These are phyloP conservation scores for Prunella himalayana DNA, from an alignment of 2,113 vertebrate genomes.

Conservation along the genomic window DNA sequence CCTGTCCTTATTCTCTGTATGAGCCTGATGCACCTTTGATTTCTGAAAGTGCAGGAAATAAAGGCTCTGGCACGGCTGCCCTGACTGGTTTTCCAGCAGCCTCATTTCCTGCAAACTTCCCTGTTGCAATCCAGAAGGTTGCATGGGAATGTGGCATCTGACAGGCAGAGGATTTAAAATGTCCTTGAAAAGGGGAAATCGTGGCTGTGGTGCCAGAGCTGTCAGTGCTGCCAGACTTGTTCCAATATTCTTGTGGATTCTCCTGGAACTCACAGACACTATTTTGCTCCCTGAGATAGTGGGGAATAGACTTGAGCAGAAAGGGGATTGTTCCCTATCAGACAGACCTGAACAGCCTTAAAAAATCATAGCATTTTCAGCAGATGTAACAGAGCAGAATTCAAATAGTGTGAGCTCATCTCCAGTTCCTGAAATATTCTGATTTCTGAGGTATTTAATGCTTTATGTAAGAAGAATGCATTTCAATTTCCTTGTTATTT, in stretches of 20 bases:
- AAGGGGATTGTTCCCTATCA: neutral
- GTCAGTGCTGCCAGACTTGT: neutral
- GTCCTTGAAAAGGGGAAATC: neutral
- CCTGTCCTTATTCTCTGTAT: neutral
- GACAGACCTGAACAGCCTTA: neutral
- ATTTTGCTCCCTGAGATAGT: neutral
- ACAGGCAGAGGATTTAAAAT: neutral
- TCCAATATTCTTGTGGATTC: neutral
- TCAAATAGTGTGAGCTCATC: neutral
- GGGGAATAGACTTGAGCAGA: neutral
- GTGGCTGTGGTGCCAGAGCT: neutral
- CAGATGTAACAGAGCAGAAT: neutral
- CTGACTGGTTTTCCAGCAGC: neutral
- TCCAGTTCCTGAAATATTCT: neutral
- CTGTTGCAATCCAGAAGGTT: neutral
- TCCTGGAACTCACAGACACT: neutral
- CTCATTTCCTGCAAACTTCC: neutral
- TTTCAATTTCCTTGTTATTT: neutral
- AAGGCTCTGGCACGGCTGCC: neutral
- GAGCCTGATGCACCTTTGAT: neutral
- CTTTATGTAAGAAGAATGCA: neutral
- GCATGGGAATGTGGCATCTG: neutral
- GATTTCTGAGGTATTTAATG: neutral
- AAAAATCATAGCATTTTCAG: neutral
- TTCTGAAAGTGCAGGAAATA: neutral